A percentile compares a stretch with the other conserved stretches of the same genome.
phyloP scores from a whole-genome alignment of 2,113 vertebrate genomes.

The Phalacrocorax carbo region DNA sequence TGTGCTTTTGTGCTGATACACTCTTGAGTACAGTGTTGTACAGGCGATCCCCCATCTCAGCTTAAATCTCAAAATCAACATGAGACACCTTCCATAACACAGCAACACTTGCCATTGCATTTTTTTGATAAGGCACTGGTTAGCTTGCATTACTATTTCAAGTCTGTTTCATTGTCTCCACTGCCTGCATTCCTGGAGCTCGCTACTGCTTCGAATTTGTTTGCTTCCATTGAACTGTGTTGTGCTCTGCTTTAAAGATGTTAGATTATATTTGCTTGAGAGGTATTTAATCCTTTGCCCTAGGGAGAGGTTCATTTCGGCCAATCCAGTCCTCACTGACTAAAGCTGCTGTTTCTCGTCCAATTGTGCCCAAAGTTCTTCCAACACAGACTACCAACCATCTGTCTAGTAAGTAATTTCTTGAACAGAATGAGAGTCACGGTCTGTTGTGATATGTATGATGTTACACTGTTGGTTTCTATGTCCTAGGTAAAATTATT shows the following conservation, averaged over 20 bases:
- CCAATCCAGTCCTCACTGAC: constrained; percentile 89
- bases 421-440: neutral
- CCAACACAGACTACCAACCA: constrained; percentile 76
- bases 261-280: neutral
- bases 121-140: neutral
- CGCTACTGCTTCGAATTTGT: neutral
- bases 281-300: neutral
- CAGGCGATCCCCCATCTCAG: neutral
- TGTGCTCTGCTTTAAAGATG: neutral
- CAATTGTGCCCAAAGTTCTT: constrained; percentile 83
- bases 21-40: neutral
- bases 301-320: constrained; percentile 91
- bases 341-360: constrained; percentile 82
- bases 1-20: neutral
- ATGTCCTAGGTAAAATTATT: neutral
- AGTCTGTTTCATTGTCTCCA: neutral
- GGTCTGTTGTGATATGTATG: neutral
- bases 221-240: neutral
- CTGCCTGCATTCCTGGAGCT: neutral
- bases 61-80: neutral
- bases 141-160: neutral
- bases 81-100: neutral
- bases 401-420: constrained; percentile 84
- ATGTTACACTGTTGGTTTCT: neutral
- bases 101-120: neutral